Conservation (phyloP, 2,113 vertebrate genomes). For the Platysteira castanea region DNA sequence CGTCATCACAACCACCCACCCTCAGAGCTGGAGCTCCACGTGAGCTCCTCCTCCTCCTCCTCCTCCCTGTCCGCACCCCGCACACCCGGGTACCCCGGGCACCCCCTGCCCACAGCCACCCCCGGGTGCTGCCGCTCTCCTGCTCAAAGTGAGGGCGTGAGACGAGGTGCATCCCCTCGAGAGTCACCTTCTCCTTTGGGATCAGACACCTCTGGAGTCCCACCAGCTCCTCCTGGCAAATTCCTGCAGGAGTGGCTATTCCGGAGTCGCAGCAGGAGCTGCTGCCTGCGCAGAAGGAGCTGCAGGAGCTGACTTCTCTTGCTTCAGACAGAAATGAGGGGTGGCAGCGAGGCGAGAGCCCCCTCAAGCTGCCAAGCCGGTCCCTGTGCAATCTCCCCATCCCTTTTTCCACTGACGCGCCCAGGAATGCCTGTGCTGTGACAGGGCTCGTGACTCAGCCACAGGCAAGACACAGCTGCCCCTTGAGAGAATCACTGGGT, state of each 20-base stretch:
- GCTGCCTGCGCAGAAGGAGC: background rate
- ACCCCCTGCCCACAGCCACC: background rate
- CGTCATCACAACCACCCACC: background rate
- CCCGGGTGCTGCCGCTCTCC: background rate
- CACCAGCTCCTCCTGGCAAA: background rate
- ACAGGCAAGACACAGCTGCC: background rate
- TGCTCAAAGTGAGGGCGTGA: rapidly evolving
- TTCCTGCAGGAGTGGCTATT: background rate
- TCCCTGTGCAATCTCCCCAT: background rate
- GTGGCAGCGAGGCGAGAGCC: background rate
- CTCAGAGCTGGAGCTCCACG: background rate
- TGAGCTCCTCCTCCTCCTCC: background rate
- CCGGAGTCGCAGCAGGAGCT: background rate
- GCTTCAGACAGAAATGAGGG: background rate
- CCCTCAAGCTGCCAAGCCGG: background rate
- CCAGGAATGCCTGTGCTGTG: background rate
- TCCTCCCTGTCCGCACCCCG: background rate
- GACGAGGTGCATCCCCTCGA: rapidly evolving
- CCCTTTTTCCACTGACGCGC: background rate
- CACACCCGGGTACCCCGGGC: rapidly evolving
- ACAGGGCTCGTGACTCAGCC: background rate
- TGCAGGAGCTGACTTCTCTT: background rate
- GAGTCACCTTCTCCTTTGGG: background rate
- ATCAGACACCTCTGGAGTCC: background rate
- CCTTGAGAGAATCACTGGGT: background rate